Conservation (phyloP, 2,113 vertebrate genomes). For the Damaliscus lunatus region DNA sequence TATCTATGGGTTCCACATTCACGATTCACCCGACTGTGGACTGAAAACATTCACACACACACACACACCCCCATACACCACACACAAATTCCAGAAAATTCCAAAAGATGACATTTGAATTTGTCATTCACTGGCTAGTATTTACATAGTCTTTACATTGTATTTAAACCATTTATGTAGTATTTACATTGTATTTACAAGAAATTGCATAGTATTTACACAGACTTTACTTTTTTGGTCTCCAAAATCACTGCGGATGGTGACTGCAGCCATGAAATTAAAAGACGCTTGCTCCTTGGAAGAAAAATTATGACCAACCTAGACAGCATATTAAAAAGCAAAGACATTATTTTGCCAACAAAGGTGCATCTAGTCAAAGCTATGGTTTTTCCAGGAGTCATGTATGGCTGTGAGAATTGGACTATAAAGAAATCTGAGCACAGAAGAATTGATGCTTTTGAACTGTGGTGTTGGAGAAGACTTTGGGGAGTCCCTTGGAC, state of each 20-base stretch:
- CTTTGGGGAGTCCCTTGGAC: not conserved
- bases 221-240: not conserved
- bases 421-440: not conserved
- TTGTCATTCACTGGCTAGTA: not conserved
- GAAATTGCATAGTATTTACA: not conserved
- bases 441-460: not conserved
- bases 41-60: not conserved
- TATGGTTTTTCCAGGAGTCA: not conserved
- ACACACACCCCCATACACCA: not conserved
- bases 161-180: not conserved
- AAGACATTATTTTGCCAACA: not conserved
- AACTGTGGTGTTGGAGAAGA: not conserved
- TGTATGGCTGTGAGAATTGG: not conserved
- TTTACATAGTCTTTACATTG: not conserved
- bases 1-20: not conserved
- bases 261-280: not conserved
- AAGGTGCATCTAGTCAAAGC: not conserved
- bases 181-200: not conserved
- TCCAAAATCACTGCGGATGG: not conserved
- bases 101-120: not conserved
- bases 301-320: not conserved
- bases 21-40: accelerated
- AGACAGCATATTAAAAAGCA: not conserved
- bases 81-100: not conserved
- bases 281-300: not conserved